These are phyloP conservation scores for Telmatochromis sp. DNA, from an alignment of 2,113 vertebrate species.

Conservation along the genomic window DNA sequence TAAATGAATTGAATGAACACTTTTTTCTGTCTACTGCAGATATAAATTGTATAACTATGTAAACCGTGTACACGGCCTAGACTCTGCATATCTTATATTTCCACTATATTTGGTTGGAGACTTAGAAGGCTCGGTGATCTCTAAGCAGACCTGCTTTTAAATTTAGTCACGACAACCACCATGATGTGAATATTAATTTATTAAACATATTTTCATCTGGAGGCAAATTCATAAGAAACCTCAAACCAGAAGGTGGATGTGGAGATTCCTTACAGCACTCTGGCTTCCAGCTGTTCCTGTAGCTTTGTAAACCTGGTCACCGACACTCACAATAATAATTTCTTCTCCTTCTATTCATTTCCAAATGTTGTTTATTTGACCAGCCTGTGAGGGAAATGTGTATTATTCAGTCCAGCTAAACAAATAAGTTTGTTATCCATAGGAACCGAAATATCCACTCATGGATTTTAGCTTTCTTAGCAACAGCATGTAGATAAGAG, in stretches of 20 bases:
- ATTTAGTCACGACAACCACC: background rate
- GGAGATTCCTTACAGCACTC: background rate
- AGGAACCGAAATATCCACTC: background rate
- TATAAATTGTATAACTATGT: background rate
- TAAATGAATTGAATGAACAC: background rate
- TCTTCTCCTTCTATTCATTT: background rate
- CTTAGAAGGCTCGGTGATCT: background rate
- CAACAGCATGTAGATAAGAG: background rate
- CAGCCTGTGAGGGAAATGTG: background rate
- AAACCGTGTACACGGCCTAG: background rate
- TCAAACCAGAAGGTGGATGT: background rate
- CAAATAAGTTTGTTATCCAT: background rate
- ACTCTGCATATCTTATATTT: background rate
- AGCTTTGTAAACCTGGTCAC: background rate
- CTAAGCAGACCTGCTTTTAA: background rate
- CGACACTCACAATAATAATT: background rate
- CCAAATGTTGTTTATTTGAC: background rate
- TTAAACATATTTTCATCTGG: background rate
- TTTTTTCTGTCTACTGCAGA: background rate
- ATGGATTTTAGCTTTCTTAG: background rate
- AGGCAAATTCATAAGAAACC: background rate
- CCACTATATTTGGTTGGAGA: background rate
- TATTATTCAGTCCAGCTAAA: background rate
- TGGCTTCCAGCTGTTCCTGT: background rate
- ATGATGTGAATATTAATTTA: background rate